phyloP scores from a whole-genome alignment of 64 coral and sea anemone genomes.

The Montipora foliosa region DNA sequence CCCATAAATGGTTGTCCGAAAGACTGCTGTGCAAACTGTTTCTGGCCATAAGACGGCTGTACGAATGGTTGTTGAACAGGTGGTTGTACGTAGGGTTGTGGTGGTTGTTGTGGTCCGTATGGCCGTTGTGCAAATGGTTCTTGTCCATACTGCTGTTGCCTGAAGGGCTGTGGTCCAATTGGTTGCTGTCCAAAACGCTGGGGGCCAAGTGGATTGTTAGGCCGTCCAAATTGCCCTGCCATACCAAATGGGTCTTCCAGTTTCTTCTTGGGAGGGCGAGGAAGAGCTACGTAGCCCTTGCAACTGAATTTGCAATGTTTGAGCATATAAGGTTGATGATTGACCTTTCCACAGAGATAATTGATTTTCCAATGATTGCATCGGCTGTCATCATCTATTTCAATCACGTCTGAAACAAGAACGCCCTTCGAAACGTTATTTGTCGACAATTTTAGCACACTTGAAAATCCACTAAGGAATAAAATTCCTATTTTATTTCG shows the following conservation, averaged over 20 bases:
- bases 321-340: slow-evolving; percentile 58
- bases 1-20: background rate
- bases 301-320: slow-evolving; percentile 63
- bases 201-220: background rate
- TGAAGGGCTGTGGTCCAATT: background rate
- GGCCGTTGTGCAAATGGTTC: background rate
- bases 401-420: slow-evolving; percentile 1
- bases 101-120: background rate
- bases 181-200: slow-evolving; percentile 14
- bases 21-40: background rate
- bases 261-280: slow-evolving; percentile 2
- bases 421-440: background rate
- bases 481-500: too few species aligned
- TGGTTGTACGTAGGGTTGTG: background rate
- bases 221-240: slow-evolving; percentile 16
- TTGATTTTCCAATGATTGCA: slow-evolving; percentile 33
- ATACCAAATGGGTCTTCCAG: slow-evolving; percentile 16
- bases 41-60: background rate
- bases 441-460: background rate
- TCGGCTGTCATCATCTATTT: slow-evolving; percentile 69
- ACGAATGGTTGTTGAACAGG: background rate
- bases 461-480: too few species aligned
- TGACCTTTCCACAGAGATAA: slow-evolving; percentile 30
- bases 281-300: slow-evolving; percentile 34
- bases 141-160: slow-evolving; percentile 3